Percentiles rank a stretch among this genome's conserved stretches.
Evolutionary conservation across 2,888 invertebrate genomes (phyloP).

Genomic region (Rhyacophila evoluta): DNA sequence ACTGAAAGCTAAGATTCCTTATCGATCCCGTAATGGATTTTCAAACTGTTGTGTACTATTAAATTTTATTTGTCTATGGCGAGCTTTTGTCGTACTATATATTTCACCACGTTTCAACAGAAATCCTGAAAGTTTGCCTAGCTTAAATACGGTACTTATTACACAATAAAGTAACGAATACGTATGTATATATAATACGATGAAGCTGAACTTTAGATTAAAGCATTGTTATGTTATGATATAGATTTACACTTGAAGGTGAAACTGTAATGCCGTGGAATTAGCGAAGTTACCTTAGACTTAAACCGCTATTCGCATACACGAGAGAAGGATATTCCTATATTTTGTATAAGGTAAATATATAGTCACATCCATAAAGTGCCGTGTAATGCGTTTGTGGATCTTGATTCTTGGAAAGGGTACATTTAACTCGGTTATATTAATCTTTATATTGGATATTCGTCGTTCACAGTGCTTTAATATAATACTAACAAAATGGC

Average conservation of each 20-base stretch:
- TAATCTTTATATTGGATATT: too few relatives aligned
- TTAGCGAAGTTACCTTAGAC: slow-evolving; percentile 40
- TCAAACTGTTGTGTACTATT: not conserved
- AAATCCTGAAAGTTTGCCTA: slow-evolving; percentile 42
- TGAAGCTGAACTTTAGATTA: slow-evolving; percentile 32
- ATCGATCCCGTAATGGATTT: not conserved
- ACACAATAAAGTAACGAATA: slow-evolving; percentile 44
- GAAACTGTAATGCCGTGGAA: slow-evolving; percentile 39
- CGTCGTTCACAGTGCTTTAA: too few relatives aligned
- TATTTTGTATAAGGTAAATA: not conserved
- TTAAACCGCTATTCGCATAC: slow-evolving; percentile 31
- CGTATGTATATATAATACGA: slow-evolving; percentile 21
- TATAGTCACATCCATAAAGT: slow-evolving; percentile 11
- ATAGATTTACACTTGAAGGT: slow-evolving; percentile 45
- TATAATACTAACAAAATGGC: too few relatives aligned
- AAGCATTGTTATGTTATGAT: slow-evolving; percentile 39
- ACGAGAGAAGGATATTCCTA: not conserved
- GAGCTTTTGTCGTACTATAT: not conserved
- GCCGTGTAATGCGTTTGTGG: slow-evolving; percentile 2
- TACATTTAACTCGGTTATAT: not conserved
- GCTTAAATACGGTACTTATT: slow-evolving; percentile 43
- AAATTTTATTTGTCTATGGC: not conserved
- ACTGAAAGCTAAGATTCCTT: not conserved
- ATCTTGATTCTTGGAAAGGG: not conserved
- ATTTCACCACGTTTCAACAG: slow-evolving; percentile 23